Evolutionary conservation across 2,113 vertebrate species (phyloP).

Genomic region (Chiloscyllium plagiosum): DNA sequence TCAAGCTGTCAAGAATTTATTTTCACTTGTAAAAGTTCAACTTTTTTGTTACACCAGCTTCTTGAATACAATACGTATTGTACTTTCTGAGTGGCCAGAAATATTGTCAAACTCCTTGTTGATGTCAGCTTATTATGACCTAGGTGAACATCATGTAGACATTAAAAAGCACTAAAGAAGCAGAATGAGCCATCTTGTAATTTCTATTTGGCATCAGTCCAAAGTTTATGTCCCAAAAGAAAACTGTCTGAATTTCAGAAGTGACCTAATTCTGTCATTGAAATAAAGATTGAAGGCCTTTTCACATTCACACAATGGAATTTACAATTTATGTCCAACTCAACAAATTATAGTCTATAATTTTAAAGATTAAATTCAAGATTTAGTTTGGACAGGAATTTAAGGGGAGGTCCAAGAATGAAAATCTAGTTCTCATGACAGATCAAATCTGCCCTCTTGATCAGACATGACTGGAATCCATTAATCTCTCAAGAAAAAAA

Average conservation of each 20-base stretch:
- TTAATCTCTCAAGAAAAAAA: background rate
- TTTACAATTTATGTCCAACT: background rate
- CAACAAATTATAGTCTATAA: background rate
- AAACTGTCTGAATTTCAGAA: background rate
- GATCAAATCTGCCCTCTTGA: background rate
- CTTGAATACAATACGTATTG: background rate
- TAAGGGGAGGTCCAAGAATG: background rate
- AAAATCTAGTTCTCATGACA: background rate
- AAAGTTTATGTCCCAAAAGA: background rate
- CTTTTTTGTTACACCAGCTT: background rate
- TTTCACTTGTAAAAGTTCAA: background rate
- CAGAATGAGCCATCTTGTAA: background rate
- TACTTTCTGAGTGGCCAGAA: background rate
- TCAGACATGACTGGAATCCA: background rate
- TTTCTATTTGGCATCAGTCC: background rate
- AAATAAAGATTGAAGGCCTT: background rate
- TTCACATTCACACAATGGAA: background rate
- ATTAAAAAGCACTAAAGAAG: background rate
- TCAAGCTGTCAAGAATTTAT: background rate
- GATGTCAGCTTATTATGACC: background rate
- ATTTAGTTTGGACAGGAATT: background rate
- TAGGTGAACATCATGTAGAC: background rate
- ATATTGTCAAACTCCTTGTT: background rate
- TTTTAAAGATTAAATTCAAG: background rate
- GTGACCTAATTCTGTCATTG: background rate